Percentiles rank a stretch among this genome's conserved stretches.
phyloP scores from a whole-genome alignment of 2,888 invertebrate genomes.

The Archaeoteleia sp. region DNA sequence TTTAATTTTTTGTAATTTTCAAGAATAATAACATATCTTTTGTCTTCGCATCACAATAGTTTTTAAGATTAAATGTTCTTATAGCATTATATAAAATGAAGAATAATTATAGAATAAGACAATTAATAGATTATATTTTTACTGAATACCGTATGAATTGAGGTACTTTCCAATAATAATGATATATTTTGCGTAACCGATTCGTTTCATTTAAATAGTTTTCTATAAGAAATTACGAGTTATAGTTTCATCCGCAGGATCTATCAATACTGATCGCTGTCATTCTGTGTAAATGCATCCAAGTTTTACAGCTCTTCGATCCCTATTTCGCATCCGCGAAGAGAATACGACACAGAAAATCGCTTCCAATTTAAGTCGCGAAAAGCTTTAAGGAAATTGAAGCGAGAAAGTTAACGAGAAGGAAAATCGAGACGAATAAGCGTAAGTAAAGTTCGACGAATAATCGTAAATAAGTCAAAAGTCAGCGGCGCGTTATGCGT shows the following conservation, averaged over 20 bases:
- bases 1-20: too few species aligned
- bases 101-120: too few species aligned
- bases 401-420: conserved; percentile 28
- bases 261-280: conserved; percentile 27
- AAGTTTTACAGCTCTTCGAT: conserved; percentile 33
- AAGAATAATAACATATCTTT: too few species aligned
- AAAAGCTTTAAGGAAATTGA: conserved; percentile 29
- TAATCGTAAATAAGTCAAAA: conserved; percentile 30
- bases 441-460: conserved; percentile 1
- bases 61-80: too few species aligned
- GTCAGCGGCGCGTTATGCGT: not conserved
- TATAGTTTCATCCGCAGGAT: not conserved
- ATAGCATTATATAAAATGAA: too few species aligned
- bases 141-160: too few species aligned
- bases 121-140: too few species aligned
- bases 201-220: too few species aligned
- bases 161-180: too few species aligned
- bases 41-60: too few species aligned
- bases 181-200: too few species aligned
- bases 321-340: conserved; percentile 12
- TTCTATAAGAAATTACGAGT: too few species aligned
- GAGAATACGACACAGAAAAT: conserved; percentile 37
- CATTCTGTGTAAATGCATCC: conserved; percentile 18
- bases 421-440: conserved; percentile 26
- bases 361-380: conserved; percentile 28